These are phyloP conservation scores for Peromyscus melanophrys DNA, from an alignment of 2,797 vertebrate genomes.

Conservation along the genomic window DNA sequence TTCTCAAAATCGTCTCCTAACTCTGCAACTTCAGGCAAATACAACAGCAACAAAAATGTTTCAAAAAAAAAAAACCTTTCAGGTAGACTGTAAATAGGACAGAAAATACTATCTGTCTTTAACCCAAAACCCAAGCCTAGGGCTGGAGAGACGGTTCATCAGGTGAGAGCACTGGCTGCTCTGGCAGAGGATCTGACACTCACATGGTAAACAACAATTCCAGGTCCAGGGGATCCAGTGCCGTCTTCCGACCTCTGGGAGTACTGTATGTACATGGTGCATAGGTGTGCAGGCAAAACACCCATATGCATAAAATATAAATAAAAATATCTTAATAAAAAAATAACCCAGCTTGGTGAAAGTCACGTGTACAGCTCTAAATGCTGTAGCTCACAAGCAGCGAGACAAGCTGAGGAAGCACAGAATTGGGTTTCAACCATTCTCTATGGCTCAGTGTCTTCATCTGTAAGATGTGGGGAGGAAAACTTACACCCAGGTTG, in stretches of 20 bases:
- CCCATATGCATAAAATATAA: background rate
- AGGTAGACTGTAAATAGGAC: slow-evolving; percentile 1
- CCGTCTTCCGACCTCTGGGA: background rate
- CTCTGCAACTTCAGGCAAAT: background rate
- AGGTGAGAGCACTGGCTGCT: background rate
- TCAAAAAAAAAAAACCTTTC: background rate
- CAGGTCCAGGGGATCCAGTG: background rate
- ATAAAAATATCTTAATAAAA: background rate
- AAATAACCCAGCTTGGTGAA: background rate
- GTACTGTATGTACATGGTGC: background rate
- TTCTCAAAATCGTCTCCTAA: slow-evolving; percentile 24
- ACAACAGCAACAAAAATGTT: background rate
- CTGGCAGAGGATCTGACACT: background rate
- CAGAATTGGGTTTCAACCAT: background rate
- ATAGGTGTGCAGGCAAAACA: background rate
- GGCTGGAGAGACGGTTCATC: background rate
- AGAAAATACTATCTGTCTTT: slow-evolving; percentile 41
- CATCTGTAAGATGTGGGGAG: background rate
- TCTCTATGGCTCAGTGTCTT: background rate
- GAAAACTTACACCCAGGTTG: background rate
- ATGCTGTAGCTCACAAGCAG: background rate
- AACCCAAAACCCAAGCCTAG: background rate
- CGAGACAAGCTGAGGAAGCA: background rate
- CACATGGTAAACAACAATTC: background rate
- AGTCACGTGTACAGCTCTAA: background rate